Base-by-base conservation (phyloP, 2,888 invertebrate genomes). In the Eustalomyia histrio region DNA sequence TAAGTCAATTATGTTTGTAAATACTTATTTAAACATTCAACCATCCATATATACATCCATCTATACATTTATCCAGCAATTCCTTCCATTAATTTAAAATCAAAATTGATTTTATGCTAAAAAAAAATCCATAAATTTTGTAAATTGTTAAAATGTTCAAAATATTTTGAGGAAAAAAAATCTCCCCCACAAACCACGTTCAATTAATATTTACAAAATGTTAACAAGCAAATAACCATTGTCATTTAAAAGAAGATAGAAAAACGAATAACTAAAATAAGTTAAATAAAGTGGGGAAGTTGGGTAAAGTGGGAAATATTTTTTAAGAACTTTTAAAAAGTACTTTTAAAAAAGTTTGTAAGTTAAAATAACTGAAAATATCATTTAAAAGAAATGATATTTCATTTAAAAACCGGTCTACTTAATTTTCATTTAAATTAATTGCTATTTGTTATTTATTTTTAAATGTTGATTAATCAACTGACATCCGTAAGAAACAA, bases 21-120 rank as follows among this genome's bases (percentile, higher is more conserved):
- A 73, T 21, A 65, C 16, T 65, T 65, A 58, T 65, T 65, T 52
- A 65, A 74, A 58, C 57, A 33, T 21, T 39, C 55, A 64, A 55
- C 43, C 29, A 16, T 14, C 2, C 29, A 47, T 29, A 2, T 21
- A 21, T 21, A 63, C 12, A 55, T 50, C 12, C 17, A 6, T 39
- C 2, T 5, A 29, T 10, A 4, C 7, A 9, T 21, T n/a, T 6
- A 18, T 14, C 10, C 43, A n/a, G 24, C 12, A 4, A n/a, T 21
- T 39, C 24, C 10, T 29, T 3, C 24, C 3, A 63, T 16, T 63
- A 64, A 64, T 33, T 64, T 52, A 52, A 47, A 64, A 64, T 52
- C 16, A 8, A 52, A 64, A 64, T 64, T 52, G 64, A 64, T 52
- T 64, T 17, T 63, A 33, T 52, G 18, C 18, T 17, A 43, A 18